Evolutionary conservation across 2,113 vertebrate species (phyloP).

Genomic region (Pampusana beccarii): DNA sequence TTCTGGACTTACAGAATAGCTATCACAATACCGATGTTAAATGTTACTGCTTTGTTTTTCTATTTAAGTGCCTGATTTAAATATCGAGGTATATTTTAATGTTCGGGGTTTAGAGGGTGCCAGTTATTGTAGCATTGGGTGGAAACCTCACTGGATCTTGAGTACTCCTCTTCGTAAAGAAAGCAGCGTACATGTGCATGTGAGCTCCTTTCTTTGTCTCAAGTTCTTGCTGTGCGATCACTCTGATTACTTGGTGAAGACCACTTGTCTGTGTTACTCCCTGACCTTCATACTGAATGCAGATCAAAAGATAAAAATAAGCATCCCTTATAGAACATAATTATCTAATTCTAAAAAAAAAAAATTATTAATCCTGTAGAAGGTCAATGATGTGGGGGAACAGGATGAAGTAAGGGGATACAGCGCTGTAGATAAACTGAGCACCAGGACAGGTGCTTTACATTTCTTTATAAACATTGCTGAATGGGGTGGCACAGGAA

Average conservation of each 20-base stretch:
- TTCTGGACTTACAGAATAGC: slow-evolving; percentile 14
- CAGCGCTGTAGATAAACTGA: rapidly evolving
- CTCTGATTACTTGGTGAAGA: background rate
- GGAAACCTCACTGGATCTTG: slow-evolving; percentile 16
- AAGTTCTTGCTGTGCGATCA: background rate
- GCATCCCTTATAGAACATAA: background rate
- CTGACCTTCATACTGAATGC: background rate
- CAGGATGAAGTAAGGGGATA: background rate
- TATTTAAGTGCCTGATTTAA: slow-evolving; percentile 65
- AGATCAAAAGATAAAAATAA: background rate
- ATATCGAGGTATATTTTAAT: background rate
- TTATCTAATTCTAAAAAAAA: background rate
- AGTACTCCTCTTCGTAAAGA: background rate
- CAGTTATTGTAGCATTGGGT: slow-evolving; percentile 40
- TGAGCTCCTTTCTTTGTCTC: slow-evolving; percentile 18
- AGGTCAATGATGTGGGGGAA: background rate
- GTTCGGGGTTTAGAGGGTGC: background rate
- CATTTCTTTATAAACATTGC: background rate
- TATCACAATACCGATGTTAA: background rate
- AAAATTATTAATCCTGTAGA: background rate
- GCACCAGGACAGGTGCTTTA: background rate
- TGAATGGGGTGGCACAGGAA: background rate
- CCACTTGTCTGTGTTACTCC: background rate
- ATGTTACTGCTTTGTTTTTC: slow-evolving; percentile 3
- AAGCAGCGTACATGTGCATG: background rate